Percentiles rank a stretch among this genome's conserved stretches.
Evolutionary conservation across 2,888 invertebrate species (phyloP).

Genomic region (Amiota minor): DNA sequence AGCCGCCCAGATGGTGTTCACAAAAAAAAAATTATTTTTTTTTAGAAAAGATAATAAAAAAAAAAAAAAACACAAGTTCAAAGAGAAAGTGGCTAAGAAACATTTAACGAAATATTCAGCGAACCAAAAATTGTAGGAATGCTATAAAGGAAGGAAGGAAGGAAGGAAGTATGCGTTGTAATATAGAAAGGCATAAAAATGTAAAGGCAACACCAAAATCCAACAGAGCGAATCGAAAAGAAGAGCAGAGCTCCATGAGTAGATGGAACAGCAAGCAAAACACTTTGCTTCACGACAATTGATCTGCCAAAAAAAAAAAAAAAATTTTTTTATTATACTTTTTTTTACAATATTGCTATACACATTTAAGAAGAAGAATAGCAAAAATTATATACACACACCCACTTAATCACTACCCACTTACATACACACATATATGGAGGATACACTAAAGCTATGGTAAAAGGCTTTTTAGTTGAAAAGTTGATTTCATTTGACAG

Average conservation of each 20-base stretch:
- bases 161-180: conserved; percentile 4
- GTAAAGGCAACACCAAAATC: too few species aligned
- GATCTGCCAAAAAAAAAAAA: conserved; percentile 54
- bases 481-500: conserved; percentile 29
- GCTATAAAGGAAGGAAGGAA: conserved; percentile 6
- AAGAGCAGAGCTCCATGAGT: too few species aligned
- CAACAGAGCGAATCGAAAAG: too few species aligned
- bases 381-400: neutral
- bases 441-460: conserved; percentile 1
- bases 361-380: neutral
- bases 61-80: neutral
- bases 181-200: neutral
- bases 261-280: too few species aligned
- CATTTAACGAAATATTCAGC: conserved; percentile 25
- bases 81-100: conserved; percentile 23
- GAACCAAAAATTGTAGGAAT: neutral
- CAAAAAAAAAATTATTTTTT: too few species aligned
- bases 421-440: neutral
- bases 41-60: too few species aligned
- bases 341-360: conserved; percentile 47
- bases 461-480: conserved; percentile 60
- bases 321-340: too few species aligned
- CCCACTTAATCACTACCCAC: neutral
- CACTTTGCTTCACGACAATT: conserved; percentile 42
- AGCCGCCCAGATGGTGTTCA: too few species aligned